Evolutionary conservation across 2,113 vertebrate genomes (phyloP).

Genomic region (Micronycteris hirsuta): DNA sequence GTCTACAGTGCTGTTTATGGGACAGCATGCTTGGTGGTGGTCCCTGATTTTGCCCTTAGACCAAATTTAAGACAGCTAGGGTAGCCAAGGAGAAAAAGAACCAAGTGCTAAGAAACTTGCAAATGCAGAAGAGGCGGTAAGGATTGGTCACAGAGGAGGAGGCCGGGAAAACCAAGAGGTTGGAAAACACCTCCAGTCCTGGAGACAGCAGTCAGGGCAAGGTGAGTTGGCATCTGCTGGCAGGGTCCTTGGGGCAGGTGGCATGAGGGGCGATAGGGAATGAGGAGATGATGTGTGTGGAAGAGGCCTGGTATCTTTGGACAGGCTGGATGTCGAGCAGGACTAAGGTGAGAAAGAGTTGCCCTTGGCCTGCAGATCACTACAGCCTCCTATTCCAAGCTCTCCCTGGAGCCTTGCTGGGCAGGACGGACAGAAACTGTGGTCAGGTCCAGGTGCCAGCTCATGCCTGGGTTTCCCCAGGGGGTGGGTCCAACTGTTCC

Average conservation of each 20-base stretch:
- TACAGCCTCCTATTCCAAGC: neutral
- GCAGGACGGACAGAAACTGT: conserved; percentile 24
- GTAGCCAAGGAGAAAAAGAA: neutral
- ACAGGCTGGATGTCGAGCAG: neutral
- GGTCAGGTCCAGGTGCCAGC: conserved; percentile 33
- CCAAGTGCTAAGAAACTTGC: neutral
- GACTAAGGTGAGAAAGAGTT: neutral
- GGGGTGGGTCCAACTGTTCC: neutral
- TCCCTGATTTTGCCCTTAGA: neutral
- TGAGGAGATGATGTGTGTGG: neutral
- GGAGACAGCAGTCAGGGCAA: neutral
- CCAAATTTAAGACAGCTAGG: neutral
- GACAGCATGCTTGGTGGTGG: neutral
- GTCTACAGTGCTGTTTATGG: neutral
- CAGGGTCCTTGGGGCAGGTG: neutral
- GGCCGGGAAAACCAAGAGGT: neutral
- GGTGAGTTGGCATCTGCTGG: neutral
- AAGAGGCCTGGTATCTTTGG: neutral
- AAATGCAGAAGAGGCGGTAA: neutral
- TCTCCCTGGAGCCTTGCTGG: neutral
- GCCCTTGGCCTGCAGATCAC: neutral
- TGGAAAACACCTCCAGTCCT: neutral
- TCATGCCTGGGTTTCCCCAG: conserved; percentile 58
- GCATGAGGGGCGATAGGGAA: neutral
- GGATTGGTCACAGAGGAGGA: neutral